Conservation (phyloP, 2,888 invertebrate genomes). For the Diachrysia chrysitis region DNA sequence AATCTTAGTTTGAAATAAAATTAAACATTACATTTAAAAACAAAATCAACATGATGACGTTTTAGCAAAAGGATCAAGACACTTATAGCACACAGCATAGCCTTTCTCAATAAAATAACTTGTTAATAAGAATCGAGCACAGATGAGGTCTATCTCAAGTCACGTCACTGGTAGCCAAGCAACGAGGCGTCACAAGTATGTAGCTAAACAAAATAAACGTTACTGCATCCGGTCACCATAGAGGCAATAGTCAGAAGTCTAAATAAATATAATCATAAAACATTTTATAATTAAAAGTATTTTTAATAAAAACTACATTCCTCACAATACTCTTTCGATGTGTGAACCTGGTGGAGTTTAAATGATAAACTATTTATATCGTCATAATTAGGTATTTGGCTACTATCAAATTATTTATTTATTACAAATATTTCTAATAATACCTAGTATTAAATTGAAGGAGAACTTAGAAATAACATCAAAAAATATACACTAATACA, state of each 20-base stretch:
- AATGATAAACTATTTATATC: too few relatives aligned
- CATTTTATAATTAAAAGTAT: too few relatives aligned
- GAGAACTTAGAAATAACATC: too few relatives aligned
- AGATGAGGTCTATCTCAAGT: constrained; percentile 19
- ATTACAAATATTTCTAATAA: too few relatives aligned
- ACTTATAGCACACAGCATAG: too few relatives aligned
- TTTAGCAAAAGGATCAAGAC: background rate
- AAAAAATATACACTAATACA: too few relatives aligned
- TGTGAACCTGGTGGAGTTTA: too few relatives aligned
- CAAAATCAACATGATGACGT: background rate
- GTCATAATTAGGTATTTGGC: too few relatives aligned
- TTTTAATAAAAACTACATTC: too few relatives aligned
- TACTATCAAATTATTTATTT: too few relatives aligned
- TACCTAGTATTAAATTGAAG: too few relatives aligned
- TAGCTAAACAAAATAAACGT: constrained; percentile 56
- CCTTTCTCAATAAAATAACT: constrained; percentile 27
- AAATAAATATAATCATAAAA: background rate
- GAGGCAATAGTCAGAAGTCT: constrained; percentile 28
- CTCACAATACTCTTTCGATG: too few relatives aligned
- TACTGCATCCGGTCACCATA: constrained; percentile 34
- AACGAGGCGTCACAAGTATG: constrained; percentile 54
- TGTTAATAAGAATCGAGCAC: constrained; percentile 10
- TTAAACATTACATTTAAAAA: background rate
- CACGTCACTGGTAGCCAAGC: constrained; percentile 40
- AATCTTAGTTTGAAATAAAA: background rate